Evolutionary conservation across 2,888 invertebrate genomes (phyloP), one percentile per base, ranked within the genome.

Genomic region (Noctua pronuba): DNA sequence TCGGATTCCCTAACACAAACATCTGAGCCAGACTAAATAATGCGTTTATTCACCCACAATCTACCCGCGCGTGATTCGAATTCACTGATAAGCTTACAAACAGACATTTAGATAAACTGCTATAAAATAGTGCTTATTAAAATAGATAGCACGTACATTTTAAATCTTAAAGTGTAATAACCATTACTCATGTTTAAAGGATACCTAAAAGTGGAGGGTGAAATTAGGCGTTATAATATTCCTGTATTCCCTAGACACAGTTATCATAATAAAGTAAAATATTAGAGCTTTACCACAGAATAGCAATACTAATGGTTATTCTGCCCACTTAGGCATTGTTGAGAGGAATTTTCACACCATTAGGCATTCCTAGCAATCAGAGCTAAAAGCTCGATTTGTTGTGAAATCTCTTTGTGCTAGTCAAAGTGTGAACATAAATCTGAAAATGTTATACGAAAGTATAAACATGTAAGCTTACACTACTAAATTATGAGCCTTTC

Each of bases 301-400:
- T 72, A 79, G 79, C 65, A 46, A 69, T 67, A 87, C 78, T 87
- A 85, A 86, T 87, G 75, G 44, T 80, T 78, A 79, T 78, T 75
- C 52, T 75, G 69, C 72, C 73, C 72, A 75, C 81, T 84, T 79
- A 87, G 75, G 81, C 65, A 77, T 85, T 82, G 79, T 85, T 82
- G 75, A 85, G 73, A 55, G 79, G 66, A 76, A 86, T 85, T 87
- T 69, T 77, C 88, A 82, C 73, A 82, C 79, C 85, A 87, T 87
- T 82, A 79, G 41, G 65, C 77, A 80, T 77, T 72, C n/a, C 64
- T 62, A 67, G 71, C 73, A 84, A 87, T 85, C 74, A 72, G 44
- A 13, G 68, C 64, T 86, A 73, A 83, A 86, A 83, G 84, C 70
- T 65, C 77, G 68, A 82, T 86, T 75, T 84, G 79, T 86, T 86